A percentile compares a stretch with the other conserved stretches of the same genome.
phyloP scores from a whole-genome alignment of 2,113 vertebrate genomes.

The Puntigrus tetrazona region DNA sequence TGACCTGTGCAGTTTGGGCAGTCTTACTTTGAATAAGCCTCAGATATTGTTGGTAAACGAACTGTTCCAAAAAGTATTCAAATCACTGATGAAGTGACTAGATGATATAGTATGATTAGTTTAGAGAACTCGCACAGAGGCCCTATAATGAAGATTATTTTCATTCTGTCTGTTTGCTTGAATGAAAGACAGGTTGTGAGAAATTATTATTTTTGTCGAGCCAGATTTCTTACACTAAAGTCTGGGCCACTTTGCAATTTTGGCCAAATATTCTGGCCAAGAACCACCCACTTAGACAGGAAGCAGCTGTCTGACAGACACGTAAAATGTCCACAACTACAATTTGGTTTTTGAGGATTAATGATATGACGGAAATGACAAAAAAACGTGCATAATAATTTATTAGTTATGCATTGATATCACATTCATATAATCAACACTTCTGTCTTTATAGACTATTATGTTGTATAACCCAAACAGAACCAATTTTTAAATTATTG shows the following conservation, averaged over 20 bases:
- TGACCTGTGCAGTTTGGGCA: not conserved
- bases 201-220: not conserved
- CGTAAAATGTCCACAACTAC: not conserved
- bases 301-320: not conserved
- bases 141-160: not conserved
- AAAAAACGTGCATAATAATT: not conserved
- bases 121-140: not conserved
- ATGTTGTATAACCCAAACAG: too few relatives aligned
- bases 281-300: not conserved
- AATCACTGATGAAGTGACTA: not conserved
- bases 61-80: not conserved
- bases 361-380: not conserved
- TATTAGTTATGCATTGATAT: not conserved
- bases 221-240: not conserved
- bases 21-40: slow-evolving; percentile 10
- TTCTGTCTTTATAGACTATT: too few relatives aligned
- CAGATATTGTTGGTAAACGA: not conserved
- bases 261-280: not conserved
- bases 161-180: not conserved
- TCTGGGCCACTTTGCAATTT: not conserved
- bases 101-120: not conserved
- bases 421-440: not conserved
- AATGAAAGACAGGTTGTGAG: not conserved
- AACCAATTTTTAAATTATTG: too few relatives aligned
- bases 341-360: not conserved